Conservation (phyloP, 2,888 invertebrate genomes). For the Teinopalpus imperialis region DNA sequence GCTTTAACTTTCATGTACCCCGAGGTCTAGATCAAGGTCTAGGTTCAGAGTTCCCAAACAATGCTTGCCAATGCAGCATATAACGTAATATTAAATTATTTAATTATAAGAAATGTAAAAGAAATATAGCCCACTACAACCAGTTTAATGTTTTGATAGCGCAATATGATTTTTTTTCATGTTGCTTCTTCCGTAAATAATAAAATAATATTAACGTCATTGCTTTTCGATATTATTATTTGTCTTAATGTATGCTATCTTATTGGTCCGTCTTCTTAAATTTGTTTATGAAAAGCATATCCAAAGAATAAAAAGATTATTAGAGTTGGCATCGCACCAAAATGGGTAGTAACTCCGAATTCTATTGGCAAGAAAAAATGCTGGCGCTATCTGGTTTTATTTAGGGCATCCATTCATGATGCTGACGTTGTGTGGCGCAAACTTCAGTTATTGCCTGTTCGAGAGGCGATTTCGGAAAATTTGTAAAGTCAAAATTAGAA, state of each 20-base stretch:
- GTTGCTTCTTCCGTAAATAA: too few relatives aligned
- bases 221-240: not conserved
- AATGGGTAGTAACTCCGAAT: conserved; percentile 41
- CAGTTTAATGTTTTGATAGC: too few relatives aligned
- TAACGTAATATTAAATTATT: too few relatives aligned
- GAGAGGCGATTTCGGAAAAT: conserved; percentile 22
- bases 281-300: conserved; percentile 48
- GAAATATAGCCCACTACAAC: too few relatives aligned
- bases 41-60: too few relatives aligned
- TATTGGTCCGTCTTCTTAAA: conserved; percentile 11
- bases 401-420: conserved; percentile 28
- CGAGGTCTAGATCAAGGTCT: too few relatives aligned
- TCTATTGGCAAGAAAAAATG: conserved; percentile 57
- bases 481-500: conserved; percentile 18
- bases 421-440: conserved; percentile 24
- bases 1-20: too few relatives aligned
- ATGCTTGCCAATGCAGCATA: too few relatives aligned
- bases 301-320: conserved; percentile 43
- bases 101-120: too few relatives aligned
- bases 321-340: conserved; percentile 56
- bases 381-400: conserved; percentile 43
- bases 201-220: too few relatives aligned
- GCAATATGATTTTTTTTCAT: too few relatives aligned
- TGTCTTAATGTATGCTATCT: not conserved
- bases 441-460: conserved; percentile 24